Conservation (phyloP, 2,797 vertebrate genomes). For the Ctenosaura bakeri region DNA sequence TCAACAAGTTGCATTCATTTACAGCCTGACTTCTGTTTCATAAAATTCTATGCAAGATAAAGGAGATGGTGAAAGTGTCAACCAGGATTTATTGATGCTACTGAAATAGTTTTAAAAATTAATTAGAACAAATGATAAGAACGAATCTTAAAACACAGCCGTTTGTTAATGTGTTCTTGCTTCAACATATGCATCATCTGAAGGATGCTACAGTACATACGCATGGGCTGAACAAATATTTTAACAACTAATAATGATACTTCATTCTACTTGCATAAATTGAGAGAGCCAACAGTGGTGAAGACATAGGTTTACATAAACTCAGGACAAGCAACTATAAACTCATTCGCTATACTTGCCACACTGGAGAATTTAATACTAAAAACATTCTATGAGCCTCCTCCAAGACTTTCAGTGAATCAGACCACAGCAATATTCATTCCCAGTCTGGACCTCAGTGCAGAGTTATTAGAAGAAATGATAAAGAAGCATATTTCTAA, state of each 20-base stretch:
- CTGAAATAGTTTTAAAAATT: constrained; percentile 33
- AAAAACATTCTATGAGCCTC: neutral
- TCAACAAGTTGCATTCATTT: neutral
- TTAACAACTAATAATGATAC: constrained; percentile 37
- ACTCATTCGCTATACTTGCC: neutral
- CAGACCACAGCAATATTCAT: neutral
- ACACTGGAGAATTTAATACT: neutral
- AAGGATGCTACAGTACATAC: neutral
- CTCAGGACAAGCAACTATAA: neutral
- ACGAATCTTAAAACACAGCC: constrained; percentile 11
- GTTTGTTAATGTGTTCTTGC: constrained; percentile 25
- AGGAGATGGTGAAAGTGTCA: constrained; percentile 19
- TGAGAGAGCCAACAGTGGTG: constrained; percentile 11
- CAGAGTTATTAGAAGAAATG: neutral
- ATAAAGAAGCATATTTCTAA: neutral
- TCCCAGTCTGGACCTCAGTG: neutral
- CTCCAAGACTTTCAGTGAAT: neutral
- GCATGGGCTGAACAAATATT: constrained; percentile 31
- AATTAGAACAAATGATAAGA: constrained; percentile 31
- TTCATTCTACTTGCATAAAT: constrained; percentile 19
- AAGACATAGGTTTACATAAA: neutral
- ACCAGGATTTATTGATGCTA: constrained; percentile 17
- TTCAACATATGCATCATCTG: neutral
- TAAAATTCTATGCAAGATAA: constrained; percentile 17
- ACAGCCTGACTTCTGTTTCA: neutral